Base-by-base conservation (phyloP, 2,888 invertebrate genomes). In the Cacoxenus indagator region DNA sequence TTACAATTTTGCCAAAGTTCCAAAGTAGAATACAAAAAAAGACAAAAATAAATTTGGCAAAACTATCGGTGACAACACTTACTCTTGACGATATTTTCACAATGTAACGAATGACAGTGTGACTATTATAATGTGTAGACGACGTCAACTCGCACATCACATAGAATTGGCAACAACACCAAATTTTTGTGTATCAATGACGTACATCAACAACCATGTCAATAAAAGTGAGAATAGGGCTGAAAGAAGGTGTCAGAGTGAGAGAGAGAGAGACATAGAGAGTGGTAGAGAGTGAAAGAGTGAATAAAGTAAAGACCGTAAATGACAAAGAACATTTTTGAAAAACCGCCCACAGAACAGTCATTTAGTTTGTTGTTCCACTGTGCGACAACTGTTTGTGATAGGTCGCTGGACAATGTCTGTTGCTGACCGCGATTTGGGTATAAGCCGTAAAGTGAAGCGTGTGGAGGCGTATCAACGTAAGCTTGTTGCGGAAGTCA, bases 41-140 rank as follows among this genome's bases (percentile, higher is more conserved):
- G 27, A 11, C 17, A 27, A 55, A 24, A 17, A 51, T 9, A 51
- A 51, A n/a, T n/a, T n/a, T n/a, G n/a, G n/a, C 4, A 48, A 48
- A 14, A 48, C n/a, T 9, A 48, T 9, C 29, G 17, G 4, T 4
- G 31, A n/a, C 22, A 31, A 31, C 19, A 17, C 31, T 37, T 17
- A 17, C 45, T 11, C 24, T 14, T 26, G 46, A 46, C n/a, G 17
- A 46, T 64, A n/a, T 46, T 27, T 45, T 24, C 27, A 46, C 45
- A 64, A 46, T 73, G 73, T 76, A 73, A 76, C 73, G 73, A 76
- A 74, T 73, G 75, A 75, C 68, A 45, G 46, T 22, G 11, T 27
- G 55, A 27, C 55, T 55, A 27, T 27, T 27, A 26, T 14, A 24
- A 55, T 27, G 3, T 6, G 11, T 48, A 17, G 6, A 48, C 11